phyloP scores from a whole-genome alignment of 1,140 invertebrate species.

The Euwallacea similis region DNA sequence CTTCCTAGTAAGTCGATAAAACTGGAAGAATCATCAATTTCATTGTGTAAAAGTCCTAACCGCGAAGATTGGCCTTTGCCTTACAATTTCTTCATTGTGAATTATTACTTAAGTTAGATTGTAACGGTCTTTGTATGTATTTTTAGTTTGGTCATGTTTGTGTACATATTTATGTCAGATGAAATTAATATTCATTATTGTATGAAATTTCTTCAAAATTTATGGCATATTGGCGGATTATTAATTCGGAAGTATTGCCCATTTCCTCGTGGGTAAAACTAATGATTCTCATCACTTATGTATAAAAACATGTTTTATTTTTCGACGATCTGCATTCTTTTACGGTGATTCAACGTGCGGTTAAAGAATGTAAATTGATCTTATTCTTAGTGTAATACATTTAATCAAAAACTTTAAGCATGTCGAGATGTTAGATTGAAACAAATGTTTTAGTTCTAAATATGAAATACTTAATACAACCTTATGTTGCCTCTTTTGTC shows the following conservation, averaged over 20 bases:
- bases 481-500: constrained; percentile 3
- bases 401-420: constrained; percentile 29
- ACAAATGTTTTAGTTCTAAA: constrained; percentile 23
- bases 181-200: constrained; percentile 24
- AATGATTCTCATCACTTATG: constrained; percentile 18
- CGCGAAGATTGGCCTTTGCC: background rate
- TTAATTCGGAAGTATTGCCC: background rate
- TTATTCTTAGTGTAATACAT: constrained; percentile 33
- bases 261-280: background rate
- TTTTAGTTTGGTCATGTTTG: constrained; percentile 17
- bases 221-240: background rate
- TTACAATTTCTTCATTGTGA: background rate
- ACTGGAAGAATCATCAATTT: too few species aligned
- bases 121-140: constrained; percentile 27
- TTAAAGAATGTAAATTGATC: constrained; percentile 23
- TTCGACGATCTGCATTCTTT: constrained; percentile 12
- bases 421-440: constrained; percentile 29
- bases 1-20: background rate
- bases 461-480: constrained; percentile 22
- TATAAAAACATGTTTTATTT: constrained; percentile 26
- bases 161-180: constrained; percentile 33
- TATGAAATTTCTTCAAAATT: constrained; percentile 4
- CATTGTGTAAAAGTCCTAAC: too few species aligned
- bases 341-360: background rate
- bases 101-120: constrained; percentile 4